phyloP scores from a whole-genome alignment of 2,888 invertebrate genomes.

The Polia nebulosa region DNA sequence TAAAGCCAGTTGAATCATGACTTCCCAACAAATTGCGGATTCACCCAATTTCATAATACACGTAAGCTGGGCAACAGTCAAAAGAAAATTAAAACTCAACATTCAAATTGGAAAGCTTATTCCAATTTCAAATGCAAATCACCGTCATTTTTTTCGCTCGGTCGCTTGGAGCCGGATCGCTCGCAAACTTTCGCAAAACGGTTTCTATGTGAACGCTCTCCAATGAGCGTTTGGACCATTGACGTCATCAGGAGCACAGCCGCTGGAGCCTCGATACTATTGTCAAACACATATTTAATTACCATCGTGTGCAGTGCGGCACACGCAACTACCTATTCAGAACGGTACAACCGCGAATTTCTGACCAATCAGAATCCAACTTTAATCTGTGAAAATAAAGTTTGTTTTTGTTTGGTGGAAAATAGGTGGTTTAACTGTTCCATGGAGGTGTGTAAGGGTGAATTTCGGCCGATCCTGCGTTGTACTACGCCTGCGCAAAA shows the following conservation, averaged over 20 bases:
- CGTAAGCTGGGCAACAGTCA: not conserved
- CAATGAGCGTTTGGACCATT: constrained; percentile 78
- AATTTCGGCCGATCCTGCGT: constrained; percentile 89
- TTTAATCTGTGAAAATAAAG: constrained; percentile 47
- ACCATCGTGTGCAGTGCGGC: constrained; percentile 91
- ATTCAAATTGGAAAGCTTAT: constrained; percentile 57
- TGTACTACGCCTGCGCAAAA: constrained; percentile 86
- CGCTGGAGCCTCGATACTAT: constrained; percentile 82
- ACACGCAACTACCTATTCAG: constrained; percentile 79
- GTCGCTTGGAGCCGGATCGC: constrained; percentile 58
- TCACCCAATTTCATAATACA: constrained; percentile 3
- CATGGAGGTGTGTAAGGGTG: constrained; percentile 70
- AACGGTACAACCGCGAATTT: constrained; percentile 43
- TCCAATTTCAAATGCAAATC: constrained; percentile 67
- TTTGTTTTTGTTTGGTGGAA: constrained; percentile 40
- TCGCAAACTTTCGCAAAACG: constrained; percentile 71
- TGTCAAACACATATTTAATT: constrained; percentile 91
- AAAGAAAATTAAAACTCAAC: constrained; percentile 43
- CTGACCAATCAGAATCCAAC: constrained; percentile 35
- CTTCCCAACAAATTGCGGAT: constrained; percentile 19
- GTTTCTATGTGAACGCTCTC: constrained; percentile 75
- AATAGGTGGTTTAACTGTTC: constrained; percentile 69
- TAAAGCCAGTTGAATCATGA: not conserved
- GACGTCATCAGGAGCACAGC: constrained; percentile 89
- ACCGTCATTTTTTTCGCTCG: constrained; percentile 52